Base-by-base conservation (phyloP, 64 coral and sea anemone genomes). In the Cladopsammia gracilis region DNA sequence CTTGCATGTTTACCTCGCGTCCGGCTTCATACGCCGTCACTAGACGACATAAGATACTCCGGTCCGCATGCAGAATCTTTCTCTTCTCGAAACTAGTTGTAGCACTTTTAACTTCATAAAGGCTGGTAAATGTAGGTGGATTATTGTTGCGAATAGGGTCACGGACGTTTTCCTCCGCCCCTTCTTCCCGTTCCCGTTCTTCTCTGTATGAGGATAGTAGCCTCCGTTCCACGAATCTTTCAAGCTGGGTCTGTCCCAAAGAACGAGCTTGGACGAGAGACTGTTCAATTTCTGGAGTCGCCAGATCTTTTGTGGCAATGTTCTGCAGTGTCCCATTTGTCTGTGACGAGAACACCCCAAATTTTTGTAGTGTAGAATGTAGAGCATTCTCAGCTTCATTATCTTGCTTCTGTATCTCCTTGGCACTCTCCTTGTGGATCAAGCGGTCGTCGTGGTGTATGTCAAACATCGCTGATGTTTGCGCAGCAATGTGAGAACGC, bases 41-140 rank as follows among this genome's bases (percentile, higher is more conserved):
- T 42, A 90, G 76, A 18, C 76, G 44, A 78, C 14, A 58, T 45
- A 90, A 65, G n/a, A 90, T 57, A 71, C 42, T 79, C 68, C 61
- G 10, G 62, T 90, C 75, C 24, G 62, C 89, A 25, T 90, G 77
- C 76, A 80, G 15, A 18, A 81, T 34, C 34, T 60, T 70, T 42
- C 46, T 68, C 64, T 80, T 90, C 19, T 90, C 60, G 43, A 13
- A 67, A 22, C 18, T 68, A 62, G 74, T 69, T 19, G 3, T 48
- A 70, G 25, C 70, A 48, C 25, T 69, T 70, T 64, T 64, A 16
- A 91, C 75, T 54, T 91, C 62, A 71, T 82, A 91, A 71, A 82
- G 89, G 34, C 34, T 34, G 34, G 34, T 2, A 34, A 34, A 34
- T 34, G 34, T 34, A 34, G 34, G 34, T 34, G 34, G 34, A 34